Conservation (phyloP, 2,888 invertebrate species). For the Drosophila anomalata region DNA sequence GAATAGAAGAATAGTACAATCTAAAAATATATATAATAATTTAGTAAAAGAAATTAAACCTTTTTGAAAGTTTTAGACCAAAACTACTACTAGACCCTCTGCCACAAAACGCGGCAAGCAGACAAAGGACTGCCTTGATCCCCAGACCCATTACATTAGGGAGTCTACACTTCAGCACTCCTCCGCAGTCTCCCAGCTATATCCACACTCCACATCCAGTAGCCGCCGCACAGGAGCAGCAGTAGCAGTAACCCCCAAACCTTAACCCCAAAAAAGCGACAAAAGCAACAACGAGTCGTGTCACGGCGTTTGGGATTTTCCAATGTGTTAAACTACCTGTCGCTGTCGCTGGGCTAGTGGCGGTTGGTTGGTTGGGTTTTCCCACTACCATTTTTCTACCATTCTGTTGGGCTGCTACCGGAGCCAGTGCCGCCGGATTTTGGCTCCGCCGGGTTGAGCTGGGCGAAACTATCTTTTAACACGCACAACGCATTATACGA, state of each 20-base stretch:
- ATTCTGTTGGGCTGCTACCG: conserved; percentile 53
- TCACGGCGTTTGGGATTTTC: conserved; percentile 78
- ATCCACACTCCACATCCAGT: conserved; percentile 24
- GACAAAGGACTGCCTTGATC: conserved; percentile 67
- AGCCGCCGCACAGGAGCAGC: conserved; percentile 19
- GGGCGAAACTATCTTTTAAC: conserved; percentile 79
- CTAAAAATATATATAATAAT: neutral
- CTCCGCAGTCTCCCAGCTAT: neutral
- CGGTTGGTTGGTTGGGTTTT: conserved; percentile 27
- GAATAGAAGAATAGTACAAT: neutral
- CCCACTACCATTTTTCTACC: conserved; percentile 19
- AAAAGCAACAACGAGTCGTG: conserved; percentile 47
- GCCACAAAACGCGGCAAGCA: neutral
- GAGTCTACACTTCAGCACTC: conserved; percentile 37
- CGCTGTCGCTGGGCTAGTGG: conserved; percentile 63
- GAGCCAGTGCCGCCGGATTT: conserved; percentile 27
- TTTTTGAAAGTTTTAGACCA: neutral
- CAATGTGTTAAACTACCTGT: conserved; percentile 79
- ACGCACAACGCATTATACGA: conserved; percentile 79
- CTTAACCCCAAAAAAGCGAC: conserved; percentile 33
- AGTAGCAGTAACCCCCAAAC: conserved; percentile 38
- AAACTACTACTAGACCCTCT: neutral
- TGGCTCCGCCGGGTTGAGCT: conserved; percentile 65
- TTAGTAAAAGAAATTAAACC: neutral
- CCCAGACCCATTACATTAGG: conserved; percentile 80